phyloP scores from a whole-genome alignment of 2,797 vertebrate genomes.

The Trachops cirrhosus region DNA sequence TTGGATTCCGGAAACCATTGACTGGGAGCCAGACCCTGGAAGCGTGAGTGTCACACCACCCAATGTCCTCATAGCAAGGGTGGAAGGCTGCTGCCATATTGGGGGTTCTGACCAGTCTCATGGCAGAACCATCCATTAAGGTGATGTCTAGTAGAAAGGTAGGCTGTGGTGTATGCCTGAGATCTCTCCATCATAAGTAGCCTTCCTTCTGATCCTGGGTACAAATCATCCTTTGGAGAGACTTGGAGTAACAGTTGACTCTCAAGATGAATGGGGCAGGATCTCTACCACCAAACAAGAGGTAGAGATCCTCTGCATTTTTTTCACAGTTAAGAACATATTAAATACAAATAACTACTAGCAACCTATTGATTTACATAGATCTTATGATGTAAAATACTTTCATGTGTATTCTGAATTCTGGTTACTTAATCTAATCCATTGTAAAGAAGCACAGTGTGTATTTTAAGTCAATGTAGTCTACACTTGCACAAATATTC shows the following conservation, averaged over 20 bases:
- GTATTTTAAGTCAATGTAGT: not conserved
- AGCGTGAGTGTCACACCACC: not conserved
- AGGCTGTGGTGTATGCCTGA: not conserved
- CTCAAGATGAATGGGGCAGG: not conserved
- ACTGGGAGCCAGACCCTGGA: not conserved
- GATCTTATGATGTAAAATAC: not conserved
- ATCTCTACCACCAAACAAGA: not conserved
- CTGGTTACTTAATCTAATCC: not conserved
- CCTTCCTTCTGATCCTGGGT: not conserved
- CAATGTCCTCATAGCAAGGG: not conserved
- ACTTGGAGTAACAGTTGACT: not conserved
- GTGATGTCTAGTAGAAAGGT: not conserved
- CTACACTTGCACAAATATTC: not conserved
- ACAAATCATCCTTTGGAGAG: not conserved
- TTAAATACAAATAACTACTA: not conserved
- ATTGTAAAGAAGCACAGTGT: not conserved
- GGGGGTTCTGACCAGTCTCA: not conserved
- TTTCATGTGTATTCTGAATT: conserved; percentile 13
- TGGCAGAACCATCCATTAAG: not conserved
- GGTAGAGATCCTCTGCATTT: not conserved
- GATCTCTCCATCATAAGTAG: not conserved
- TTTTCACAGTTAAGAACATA: not conserved
- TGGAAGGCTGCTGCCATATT: not conserved
- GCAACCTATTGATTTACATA: not conserved
- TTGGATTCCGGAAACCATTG: not conserved